Conservation (phyloP, 2,888 invertebrate genomes). For the Polydrusus cervinus region DNA sequence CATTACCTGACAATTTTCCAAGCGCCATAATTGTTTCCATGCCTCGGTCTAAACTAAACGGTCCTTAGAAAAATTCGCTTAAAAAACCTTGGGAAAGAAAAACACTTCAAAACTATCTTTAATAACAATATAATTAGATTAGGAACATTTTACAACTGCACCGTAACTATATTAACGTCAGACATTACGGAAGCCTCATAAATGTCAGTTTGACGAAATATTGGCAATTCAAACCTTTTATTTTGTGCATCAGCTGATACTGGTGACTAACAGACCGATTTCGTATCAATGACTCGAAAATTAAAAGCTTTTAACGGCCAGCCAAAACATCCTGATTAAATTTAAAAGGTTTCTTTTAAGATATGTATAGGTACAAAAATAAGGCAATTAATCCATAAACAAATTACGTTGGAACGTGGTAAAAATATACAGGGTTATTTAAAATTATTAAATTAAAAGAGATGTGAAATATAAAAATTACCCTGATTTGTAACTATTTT, state of each 20-base stretch:
- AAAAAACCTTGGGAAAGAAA: too few relatives aligned
- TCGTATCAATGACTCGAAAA: constrained; percentile 39
- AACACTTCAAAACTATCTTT: too few relatives aligned
- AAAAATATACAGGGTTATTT: constrained; percentile 1
- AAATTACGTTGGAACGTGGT: constrained; percentile 17
- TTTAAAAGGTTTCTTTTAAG: constrained; percentile 43
- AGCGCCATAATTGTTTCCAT: too few relatives aligned
- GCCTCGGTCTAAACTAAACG: too few relatives aligned
- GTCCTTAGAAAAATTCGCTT: too few relatives aligned
- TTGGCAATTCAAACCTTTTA: constrained; percentile 22
- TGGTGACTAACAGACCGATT: constrained; percentile 31
- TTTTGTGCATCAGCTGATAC: constrained; percentile 25
- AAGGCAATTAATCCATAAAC: constrained; percentile 19
- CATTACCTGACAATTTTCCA: too few relatives aligned
- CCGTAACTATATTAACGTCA: too few relatives aligned
- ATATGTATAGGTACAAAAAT: constrained; percentile 36
- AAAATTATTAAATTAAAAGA: not conserved
- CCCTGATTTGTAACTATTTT: too few relatives aligned
- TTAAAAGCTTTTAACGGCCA: constrained; percentile 37
- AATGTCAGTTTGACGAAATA: constrained; percentile 22
- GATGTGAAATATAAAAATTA: not conserved
- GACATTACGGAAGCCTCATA: constrained; percentile 11
- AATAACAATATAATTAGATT: too few relatives aligned
- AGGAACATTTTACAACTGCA: not conserved
- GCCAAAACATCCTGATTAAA: constrained; percentile 36